Evolutionary conservation across 1,140 invertebrate genomes (phyloP).

Genomic region (honey bee (Apis mellifera)): DNA sequence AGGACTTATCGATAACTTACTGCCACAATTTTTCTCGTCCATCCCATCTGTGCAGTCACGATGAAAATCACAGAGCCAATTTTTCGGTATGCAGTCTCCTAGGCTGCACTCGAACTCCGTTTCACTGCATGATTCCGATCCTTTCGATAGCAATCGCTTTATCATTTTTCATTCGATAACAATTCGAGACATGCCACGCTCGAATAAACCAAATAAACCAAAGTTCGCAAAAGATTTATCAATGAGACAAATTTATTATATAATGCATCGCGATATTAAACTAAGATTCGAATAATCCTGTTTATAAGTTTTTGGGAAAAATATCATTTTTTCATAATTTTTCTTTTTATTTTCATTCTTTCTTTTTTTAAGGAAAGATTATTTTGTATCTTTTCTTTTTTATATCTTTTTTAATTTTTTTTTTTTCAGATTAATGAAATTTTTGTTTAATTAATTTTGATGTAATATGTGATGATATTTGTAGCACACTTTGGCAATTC

Average conservation of each 20-base stretch:
- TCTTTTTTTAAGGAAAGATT: too few species aligned
- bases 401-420: too few species aligned
- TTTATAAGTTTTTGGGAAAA: background rate
- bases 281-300: background rate
- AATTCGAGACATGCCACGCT: background rate
- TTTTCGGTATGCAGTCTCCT: constrained; percentile 77
- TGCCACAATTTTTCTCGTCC: constrained; percentile 88
- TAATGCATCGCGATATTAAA: background rate
- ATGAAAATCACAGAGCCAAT: constrained; percentile 89
- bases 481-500: too few species aligned
- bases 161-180: constrained; percentile 6
- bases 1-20: constrained; percentile 73
- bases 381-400: too few species aligned
- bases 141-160: constrained; percentile 60
- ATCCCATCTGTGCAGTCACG: constrained; percentile 84
- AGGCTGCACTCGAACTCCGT: constrained; percentile 77
- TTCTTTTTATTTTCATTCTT: background rate
- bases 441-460: too few species aligned
- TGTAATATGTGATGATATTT: too few species aligned
- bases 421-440: too few species aligned
- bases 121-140: constrained; percentile 74
- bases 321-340: background rate
- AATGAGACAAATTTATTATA: background rate
- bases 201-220: background rate
- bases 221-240: background rate